Conservation (phyloP, 2,888 invertebrate species). For the Cryptus viduatorius region DNA sequence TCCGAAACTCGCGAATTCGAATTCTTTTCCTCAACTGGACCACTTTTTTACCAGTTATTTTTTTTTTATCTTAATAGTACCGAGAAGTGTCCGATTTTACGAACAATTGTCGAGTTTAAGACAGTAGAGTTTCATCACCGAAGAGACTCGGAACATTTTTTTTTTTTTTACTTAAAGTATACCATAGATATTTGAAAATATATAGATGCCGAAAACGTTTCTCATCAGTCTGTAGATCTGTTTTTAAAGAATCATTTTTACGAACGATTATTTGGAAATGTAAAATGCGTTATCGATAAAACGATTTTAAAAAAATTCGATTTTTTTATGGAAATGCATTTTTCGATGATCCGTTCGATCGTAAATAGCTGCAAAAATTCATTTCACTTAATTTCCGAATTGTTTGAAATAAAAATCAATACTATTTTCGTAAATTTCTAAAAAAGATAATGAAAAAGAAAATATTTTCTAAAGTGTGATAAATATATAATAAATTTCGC, state of each 20-base stretch:
- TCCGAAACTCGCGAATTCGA: neutral
- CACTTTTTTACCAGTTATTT: neutral
- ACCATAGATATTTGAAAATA: neutral
- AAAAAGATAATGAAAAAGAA: neutral
- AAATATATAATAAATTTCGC: slow-evolving; percentile 5
- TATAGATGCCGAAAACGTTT: slow-evolving; percentile 4
- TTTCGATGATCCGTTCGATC: neutral
- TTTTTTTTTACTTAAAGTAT: neutral
- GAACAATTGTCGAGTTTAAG: neutral
- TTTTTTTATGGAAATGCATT: slow-evolving; percentile 2
- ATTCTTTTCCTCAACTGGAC: neutral
- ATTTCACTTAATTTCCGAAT: slow-evolving; percentile 12
- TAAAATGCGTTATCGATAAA: slow-evolving; percentile 13
- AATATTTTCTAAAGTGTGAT: neutral
- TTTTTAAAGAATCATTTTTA: neutral
- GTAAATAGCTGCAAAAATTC: slow-evolving; percentile 7
- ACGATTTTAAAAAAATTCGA: neutral
- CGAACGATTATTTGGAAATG: neutral
- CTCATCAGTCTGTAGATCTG: slow-evolving; percentile 7
- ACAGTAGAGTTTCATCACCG: neutral
- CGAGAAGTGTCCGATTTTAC: neutral
- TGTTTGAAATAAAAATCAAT: neutral
- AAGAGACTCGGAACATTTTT: neutral
- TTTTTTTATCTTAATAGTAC: neutral
- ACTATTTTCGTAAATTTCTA: neutral